These are phyloP conservation scores for Hemitrygon akajei DNA, from an alignment of 2,797 vertebrate species.

Conservation along the genomic window DNA sequence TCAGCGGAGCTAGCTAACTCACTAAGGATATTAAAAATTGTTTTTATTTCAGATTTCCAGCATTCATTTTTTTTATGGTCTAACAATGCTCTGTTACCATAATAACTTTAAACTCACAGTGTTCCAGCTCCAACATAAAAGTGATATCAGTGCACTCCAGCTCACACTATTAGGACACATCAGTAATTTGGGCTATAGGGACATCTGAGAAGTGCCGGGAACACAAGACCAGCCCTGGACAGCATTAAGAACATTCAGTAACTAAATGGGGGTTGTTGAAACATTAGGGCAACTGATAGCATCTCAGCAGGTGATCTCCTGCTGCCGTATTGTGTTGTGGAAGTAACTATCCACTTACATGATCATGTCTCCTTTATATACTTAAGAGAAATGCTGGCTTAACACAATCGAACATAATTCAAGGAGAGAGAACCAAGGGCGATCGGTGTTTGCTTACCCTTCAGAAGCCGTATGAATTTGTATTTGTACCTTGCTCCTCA, in stretches of 20 bases:
- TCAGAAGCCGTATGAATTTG: neutral
- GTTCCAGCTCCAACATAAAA: no score
- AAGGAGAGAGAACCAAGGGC: neutral
- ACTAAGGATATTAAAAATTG: no score
- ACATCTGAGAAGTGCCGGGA: neutral
- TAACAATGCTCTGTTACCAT: neutral
- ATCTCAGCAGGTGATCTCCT: neutral
- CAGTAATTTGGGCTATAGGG: neutral
- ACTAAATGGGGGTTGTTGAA: constrained; percentile 11
- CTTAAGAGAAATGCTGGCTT: constrained; percentile 1
- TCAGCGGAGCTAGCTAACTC: no score
- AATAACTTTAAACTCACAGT: neutral
- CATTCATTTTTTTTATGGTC: neutral
- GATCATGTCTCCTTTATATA: constrained; percentile 19
- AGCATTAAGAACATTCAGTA: constrained; percentile 1
- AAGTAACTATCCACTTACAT: constrained; percentile 13
- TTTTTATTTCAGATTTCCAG: no score
- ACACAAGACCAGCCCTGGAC: neutral
- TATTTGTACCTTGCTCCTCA: neutral
- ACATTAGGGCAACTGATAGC: constrained; percentile 31
- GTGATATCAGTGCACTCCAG: neutral
- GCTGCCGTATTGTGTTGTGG: constrained; percentile 17
- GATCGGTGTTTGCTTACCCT: neutral
- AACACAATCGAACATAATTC: constrained; percentile 25
- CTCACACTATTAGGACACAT: neutral